These are phyloP conservation scores for Microvelia longipes DNA, from an alignment of 1,140 invertebrate species.

Conservation along the genomic window DNA sequence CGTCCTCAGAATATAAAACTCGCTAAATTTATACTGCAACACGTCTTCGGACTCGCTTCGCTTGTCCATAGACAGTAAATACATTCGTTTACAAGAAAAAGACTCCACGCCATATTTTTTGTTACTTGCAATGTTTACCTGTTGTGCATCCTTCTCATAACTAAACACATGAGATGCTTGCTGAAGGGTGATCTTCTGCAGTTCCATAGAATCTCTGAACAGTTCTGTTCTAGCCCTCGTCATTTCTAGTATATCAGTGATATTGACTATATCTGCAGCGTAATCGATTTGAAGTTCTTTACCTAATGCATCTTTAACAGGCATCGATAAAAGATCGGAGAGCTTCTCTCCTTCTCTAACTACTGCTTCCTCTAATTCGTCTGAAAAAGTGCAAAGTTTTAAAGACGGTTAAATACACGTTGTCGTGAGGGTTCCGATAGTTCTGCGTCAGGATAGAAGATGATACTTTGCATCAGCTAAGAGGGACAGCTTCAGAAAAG, in stretches of 20 bases:
- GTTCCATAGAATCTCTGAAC: slow-evolving; percentile 49
- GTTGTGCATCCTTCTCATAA: slow-evolving; percentile 57
- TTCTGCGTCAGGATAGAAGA: no score
- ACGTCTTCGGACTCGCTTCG: no score
- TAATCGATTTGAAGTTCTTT: slow-evolving; percentile 45
- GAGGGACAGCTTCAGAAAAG: no score
- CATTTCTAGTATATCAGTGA: slow-evolving; percentile 43
- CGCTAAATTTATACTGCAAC: no score
- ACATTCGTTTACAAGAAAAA: no score
- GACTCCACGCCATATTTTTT: no score
- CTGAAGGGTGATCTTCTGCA: slow-evolving; percentile 56
- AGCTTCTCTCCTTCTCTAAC: slow-evolving; percentile 62
- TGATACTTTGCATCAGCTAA: no score
- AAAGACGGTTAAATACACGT: slow-evolving; percentile 15
- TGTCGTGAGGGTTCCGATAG: no score
- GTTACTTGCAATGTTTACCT: no score
- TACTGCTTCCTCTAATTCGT: slow-evolving; percentile 45
- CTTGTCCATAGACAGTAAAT: no score
- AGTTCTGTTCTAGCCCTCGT: slow-evolving; percentile 46
- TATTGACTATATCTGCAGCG: slow-evolving; percentile 49
- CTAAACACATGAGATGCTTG: slow-evolving; percentile 55
- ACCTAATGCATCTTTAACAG: slow-evolving; percentile 54
- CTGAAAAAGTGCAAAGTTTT: no score
- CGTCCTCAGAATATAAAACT: no score
- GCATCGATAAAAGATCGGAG: slow-evolving; percentile 60